A percentile compares a stretch with the other conserved stretches of the same genome.
These are phyloP conservation scores for Teleogryllus occipitalis DNA, from an alignment of 1,140 invertebrate species.

Conservation along the genomic window DNA sequence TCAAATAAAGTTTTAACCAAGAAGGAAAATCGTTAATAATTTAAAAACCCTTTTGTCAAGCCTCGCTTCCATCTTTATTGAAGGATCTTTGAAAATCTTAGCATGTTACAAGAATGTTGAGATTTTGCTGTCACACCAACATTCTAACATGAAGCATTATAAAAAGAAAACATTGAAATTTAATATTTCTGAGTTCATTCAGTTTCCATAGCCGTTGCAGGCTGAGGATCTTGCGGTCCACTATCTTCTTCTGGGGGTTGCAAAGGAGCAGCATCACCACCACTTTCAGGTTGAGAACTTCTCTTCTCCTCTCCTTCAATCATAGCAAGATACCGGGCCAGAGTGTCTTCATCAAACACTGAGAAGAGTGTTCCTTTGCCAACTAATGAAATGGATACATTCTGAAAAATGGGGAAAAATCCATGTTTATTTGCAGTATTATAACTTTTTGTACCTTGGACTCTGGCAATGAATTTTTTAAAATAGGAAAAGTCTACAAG, in stretches of 20 bases:
- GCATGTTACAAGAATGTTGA: too few relatives aligned
- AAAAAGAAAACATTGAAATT: too few relatives aligned
- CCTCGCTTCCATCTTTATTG: too few relatives aligned
- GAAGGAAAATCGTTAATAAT: too few relatives aligned
- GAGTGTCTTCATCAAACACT: conserved; percentile 70
- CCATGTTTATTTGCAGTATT: background rate
- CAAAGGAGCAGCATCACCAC: conserved; percentile 32
- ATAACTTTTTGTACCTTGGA: background rate
- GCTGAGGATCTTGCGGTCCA: conserved; percentile 39
- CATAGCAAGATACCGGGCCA: conserved; percentile 55
- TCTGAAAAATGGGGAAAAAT: conserved; percentile 44
- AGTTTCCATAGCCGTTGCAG: conserved; percentile 49
- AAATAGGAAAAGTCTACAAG: too few relatives aligned
- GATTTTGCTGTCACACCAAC: too few relatives aligned
- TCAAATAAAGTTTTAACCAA: too few relatives aligned
- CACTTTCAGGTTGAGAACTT: conserved; percentile 33
- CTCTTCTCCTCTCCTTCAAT: conserved; percentile 68
- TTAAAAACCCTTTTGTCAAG: too few relatives aligned
- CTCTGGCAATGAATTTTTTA: too few relatives aligned
- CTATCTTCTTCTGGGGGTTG: conserved; percentile 34
- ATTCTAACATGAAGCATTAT: too few relatives aligned
- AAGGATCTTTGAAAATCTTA: too few relatives aligned
- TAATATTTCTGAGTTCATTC: conserved; percentile 35
- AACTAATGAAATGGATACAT: conserved; percentile 86
- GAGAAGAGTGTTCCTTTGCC: conserved; percentile 72